Conservation (phyloP, 2,888 invertebrate species). For the Andrena dorsata region DNA sequence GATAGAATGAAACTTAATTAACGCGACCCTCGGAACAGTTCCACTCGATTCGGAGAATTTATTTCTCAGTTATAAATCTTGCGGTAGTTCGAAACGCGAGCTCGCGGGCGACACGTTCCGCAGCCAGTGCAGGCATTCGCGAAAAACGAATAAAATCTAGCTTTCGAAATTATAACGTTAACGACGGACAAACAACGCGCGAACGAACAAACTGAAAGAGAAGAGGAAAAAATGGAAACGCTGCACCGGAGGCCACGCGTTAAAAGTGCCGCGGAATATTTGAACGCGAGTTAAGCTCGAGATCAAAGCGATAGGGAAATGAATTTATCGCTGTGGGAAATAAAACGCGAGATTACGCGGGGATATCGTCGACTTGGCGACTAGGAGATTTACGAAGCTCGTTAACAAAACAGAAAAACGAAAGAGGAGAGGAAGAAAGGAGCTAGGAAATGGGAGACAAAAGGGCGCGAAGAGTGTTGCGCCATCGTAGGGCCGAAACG, state of each 20-base stretch:
- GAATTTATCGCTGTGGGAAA: conserved; percentile 45
- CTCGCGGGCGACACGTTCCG: neutral
- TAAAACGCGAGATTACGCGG: conserved; percentile 54
- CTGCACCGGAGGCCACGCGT: neutral
- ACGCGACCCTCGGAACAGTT: too few relatives aligned
- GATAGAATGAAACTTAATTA: too few relatives aligned
- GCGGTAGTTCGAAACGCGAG: neutral
- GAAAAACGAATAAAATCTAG: neutral
- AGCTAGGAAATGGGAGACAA: neutral
- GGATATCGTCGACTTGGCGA: conserved; percentile 44
- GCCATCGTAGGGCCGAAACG: neutral
- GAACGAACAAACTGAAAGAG: neutral
- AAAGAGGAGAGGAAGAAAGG: neutral
- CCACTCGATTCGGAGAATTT: neutral
- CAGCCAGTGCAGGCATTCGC: neutral
- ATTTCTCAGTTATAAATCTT: neutral
- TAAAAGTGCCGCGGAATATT: conserved; percentile 22
- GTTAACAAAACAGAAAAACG: conserved; percentile 17
- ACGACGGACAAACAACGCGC: neutral
- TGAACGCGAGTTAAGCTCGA: conserved; percentile 32
- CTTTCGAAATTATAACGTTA: conserved; percentile 5
- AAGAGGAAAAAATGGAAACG: neutral
- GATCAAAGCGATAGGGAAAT: conserved; percentile 48
- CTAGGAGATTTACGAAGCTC: conserved; percentile 46
- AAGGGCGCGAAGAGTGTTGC: too few relatives aligned